Evolutionary conservation across 2,797 vertebrate genomes (phyloP).

Genomic region (Myotis vivesi): DNA sequence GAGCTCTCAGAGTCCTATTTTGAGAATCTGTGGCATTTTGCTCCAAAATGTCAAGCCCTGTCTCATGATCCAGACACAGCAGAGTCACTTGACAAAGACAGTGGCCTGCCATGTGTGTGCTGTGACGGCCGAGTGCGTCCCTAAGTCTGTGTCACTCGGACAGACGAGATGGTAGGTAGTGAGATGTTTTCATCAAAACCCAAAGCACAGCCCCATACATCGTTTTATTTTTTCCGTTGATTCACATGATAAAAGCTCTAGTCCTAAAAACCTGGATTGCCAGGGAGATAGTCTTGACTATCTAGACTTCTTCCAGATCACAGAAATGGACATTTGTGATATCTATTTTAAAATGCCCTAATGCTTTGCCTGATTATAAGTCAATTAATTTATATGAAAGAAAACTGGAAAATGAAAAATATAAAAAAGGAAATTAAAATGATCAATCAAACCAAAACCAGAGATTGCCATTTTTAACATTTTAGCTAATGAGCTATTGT

Average conservation of each 20-base stretch:
- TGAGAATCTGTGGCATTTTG: conserved; percentile 43
- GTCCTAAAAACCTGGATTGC: conserved; percentile 15
- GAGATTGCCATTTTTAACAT: background rate
- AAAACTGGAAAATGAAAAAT: background rate
- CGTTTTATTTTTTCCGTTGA: conserved; percentile 12
- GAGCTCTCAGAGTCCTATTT: background rate
- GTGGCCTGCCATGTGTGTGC: background rate
- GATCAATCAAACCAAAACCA: conserved; percentile 1
- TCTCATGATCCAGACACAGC: background rate
- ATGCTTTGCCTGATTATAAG: conserved; percentile 1
- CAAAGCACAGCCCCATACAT: background rate
- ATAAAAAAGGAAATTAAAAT: conserved; percentile 21
- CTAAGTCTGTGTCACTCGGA: background rate
- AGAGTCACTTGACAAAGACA: background rate
- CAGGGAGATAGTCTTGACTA: background rate
- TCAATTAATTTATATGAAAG: conserved; percentile 15
- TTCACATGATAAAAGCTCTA: background rate
- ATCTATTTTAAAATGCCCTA: conserved; percentile 19
- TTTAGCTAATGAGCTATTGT: conserved; percentile 5
- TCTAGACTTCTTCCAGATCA: conserved; percentile 3
- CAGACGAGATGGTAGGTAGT: background rate
- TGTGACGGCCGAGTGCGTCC: background rate
- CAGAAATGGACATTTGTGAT: background rate
- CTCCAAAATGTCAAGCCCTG: background rate
- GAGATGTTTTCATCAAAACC: conserved; percentile 10